Evolutionary conservation across 2,888 invertebrate genomes (phyloP).

Genomic region (Heliothis peltigera): DNA sequence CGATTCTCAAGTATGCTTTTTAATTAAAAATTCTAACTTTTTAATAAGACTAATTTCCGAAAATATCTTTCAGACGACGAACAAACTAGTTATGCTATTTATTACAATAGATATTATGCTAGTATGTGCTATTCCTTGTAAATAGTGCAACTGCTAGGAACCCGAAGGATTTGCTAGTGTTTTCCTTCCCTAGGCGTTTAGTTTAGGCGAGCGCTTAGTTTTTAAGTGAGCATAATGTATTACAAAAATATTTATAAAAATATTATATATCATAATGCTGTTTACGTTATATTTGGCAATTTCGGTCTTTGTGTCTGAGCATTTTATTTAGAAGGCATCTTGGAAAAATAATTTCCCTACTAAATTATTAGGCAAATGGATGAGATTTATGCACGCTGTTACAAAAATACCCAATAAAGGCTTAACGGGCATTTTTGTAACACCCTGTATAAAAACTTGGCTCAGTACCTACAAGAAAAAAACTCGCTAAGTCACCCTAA

Average conservation of each 20-base stretch:
- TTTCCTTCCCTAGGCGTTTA: background rate
- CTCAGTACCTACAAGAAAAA: constrained; percentile 7
- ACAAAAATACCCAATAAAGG: no score
- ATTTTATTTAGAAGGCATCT: constrained; percentile 47
- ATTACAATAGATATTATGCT: no score
- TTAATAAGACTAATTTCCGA: no score
- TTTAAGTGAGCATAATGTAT: background rate
- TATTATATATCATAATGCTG: background rate
- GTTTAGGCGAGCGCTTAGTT: background rate
- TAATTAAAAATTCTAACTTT: no score
- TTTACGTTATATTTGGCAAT: background rate
- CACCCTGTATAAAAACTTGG: background rate
- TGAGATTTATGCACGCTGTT: constrained; percentile 22
- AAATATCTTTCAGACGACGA: no score
- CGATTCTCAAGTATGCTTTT: no score
- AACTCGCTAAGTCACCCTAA: constrained; percentile 2
- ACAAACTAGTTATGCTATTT: no score
- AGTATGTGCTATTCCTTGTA: no score
- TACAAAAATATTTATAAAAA: background rate
- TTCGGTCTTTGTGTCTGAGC: constrained; percentile 46
- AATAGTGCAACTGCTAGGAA: no score
- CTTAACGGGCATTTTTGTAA: no score
- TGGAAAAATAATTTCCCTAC: constrained; percentile 20
- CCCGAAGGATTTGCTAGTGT: no score
- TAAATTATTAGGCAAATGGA: constrained; percentile 23